Conservation (phyloP, 2,113 vertebrate species). For the Dendropsophus ebraccatus region DNA sequence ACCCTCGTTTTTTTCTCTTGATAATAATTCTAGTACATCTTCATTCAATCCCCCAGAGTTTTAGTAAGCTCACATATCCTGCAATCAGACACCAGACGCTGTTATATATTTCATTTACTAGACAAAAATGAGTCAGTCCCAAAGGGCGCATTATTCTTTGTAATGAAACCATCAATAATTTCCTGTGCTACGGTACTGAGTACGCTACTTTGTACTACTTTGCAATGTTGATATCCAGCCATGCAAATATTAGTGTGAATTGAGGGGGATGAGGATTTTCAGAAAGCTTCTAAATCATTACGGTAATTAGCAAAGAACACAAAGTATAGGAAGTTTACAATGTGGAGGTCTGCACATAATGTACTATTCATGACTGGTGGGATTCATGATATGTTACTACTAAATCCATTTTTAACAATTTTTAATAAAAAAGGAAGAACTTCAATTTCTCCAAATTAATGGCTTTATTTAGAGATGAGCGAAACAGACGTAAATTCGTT, state of each 20-base stretch:
- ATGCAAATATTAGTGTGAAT: slow-evolving; percentile 25
- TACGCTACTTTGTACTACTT: slow-evolving; percentile 11
- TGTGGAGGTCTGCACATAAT: no score
- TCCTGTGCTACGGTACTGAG: not conserved
- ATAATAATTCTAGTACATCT: slow-evolving; percentile 35
- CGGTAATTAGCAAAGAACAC: not conserved
- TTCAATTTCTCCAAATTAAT: no score
- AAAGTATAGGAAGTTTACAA: not conserved
- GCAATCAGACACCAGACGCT: slow-evolving; percentile 50
- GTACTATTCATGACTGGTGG: no score
- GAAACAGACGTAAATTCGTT: no score
- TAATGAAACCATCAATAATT: slow-evolving; percentile 54
- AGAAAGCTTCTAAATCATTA: not conserved
- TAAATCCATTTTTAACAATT: no score
- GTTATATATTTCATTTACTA: slow-evolving; percentile 50
- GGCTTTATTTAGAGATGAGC: no score
- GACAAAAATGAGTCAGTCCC: slow-evolving; percentile 22
- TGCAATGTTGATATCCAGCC: not conserved
- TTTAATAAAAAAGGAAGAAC: no score
- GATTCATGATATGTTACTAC: no score
- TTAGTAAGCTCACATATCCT: slow-evolving; percentile 7
- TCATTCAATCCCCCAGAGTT: not conserved
- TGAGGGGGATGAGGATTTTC: not conserved
- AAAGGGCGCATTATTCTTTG: slow-evolving; percentile 38
- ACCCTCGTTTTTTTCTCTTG: not conserved